These are phyloP conservation scores for Ochotona curzoniae DNA, from an alignment of 2,113 vertebrate genomes.

Conservation along the genomic window DNA sequence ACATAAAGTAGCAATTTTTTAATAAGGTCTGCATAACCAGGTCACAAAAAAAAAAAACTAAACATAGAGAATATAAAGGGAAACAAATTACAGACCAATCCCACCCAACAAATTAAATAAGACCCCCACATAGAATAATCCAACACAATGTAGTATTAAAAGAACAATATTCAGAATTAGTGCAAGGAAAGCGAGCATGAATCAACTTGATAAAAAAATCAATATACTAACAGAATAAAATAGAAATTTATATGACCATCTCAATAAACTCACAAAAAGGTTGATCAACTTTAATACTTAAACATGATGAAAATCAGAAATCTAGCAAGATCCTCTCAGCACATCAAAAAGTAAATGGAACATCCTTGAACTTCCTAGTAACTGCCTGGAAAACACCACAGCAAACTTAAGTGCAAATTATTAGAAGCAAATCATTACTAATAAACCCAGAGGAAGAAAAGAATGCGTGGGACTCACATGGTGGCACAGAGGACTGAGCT, in stretches of 20 bases:
- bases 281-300: neutral
- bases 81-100: constrained; percentile 45
- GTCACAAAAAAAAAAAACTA: constrained; percentile 40
- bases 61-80: constrained; percentile 32
- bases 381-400: neutral
- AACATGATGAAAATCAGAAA: neutral
- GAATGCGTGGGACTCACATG: neutral
- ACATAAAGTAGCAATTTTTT: constrained; percentile 40
- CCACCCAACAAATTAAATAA: constrained; percentile 41
- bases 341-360: neutral
- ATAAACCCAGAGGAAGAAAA: constrained; percentile 47
- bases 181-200: neutral
- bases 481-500: no score
- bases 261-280: neutral
- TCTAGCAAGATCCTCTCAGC: neutral
- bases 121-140: neutral
- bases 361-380: neutral
- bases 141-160: constrained; percentile 2
- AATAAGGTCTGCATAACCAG: constrained; percentile 42
- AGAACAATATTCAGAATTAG: neutral
- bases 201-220: neutral
- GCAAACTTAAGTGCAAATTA: neutral
- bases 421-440: neutral
- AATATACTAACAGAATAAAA: constrained; percentile 7
- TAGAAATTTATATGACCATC: neutral